Base-by-base conservation (phyloP, 2,888 invertebrate species). In the Cylindroiulus punctatus region DNA sequence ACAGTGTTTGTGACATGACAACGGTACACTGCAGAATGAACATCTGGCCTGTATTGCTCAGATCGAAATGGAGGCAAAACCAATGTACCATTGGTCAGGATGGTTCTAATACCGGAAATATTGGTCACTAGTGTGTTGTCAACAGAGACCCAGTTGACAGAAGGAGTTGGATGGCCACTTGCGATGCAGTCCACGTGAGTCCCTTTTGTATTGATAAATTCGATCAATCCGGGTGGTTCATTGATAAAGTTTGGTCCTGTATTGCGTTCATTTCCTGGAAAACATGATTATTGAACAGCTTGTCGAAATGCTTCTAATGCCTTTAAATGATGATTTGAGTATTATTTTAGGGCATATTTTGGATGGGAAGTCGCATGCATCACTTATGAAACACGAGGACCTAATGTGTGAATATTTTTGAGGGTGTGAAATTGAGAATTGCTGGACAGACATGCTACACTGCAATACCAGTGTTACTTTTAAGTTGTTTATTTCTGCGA, bases 21-120 rank as follows among this genome's bases (percentile, higher is more conserved):
- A 12, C 76, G 52, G 26, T 86, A 86, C 65, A 76, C 47, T 14
- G 84, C 86, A 5, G 83, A 22, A 26, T 86, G 86, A 1, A 86
- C 40, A 84, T 86, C 86, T 7, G 83, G 82, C 10, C 86, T 30
- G 84, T 84, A 86, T 40, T 86, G 44, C 19, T 86, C 86, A 40
- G 86, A 57, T 65, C 14, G 26, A 52, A 86, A 86, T 10, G 86
- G 65, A 32, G 22, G n/a, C n/a, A 86, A 76, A 4, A 57, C 26
- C 8, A 86, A 19, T 3, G 47, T 84, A 19, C 84, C 84, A 36
- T 44, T 52, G 4, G 22, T 19, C 17, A 44, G 5, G 19, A 84
- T 26, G 12, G 30, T 47, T 30, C 86, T 19, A 5, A 86, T n/a
- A 10, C 30, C 86, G 4, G 22, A 42, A 17, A 86, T 76, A 47